Base-by-base conservation (phyloP, 2,797 vertebrate genomes). In the Anguilla obscura region DNA sequence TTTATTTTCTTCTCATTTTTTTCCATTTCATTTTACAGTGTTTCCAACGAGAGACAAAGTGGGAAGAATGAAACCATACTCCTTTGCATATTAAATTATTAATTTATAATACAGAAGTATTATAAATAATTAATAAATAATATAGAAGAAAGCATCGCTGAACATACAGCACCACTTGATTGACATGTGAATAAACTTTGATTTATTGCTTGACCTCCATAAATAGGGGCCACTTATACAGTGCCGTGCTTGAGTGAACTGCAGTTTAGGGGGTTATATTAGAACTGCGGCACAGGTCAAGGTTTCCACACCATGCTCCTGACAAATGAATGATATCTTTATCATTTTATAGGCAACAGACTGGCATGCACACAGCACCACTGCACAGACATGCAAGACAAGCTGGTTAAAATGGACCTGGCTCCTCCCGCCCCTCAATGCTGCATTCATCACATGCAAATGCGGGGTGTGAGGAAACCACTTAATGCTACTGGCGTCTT, bases 371-470 rank as follows among this genome's bases (percentile, higher is more conserved):
- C 10, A 30, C 7, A 48, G 63, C 45, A 50, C 36, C 40, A 80
- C n/a, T 8, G 21, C 45, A n/a, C 60, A 69, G 45, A 4, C 85
- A 71, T 69, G 85, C 85, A 86, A 10, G 2, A 24, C 58, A 18
- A 45, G 40, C 5, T 30, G 18, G 24, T 6, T 71, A 36, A 27
- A 10, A 69, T 30, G 66, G 10, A 74, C 40, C 40, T 14, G 21
- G 63, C 36, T 27, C 27, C 45, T 18, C 69, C 36, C 56, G 5
- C 5, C 76, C 85, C 30, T 63, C 60, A 21, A 89, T 36, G 45
- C 24, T 63, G 21, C 90, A 93, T 94, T 92, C 92, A 91, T 90
- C 87, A 91, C 93, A 94, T 92, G 91, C 92, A 94, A 76, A 90
- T 90, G 90, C 89, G 0, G 88, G 91, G 90, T 90, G 48, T 85